A percentile compares a stretch with the other conserved stretches of the same genome.
Conservation (phyloP, 1,140 invertebrate species). For the Gryon sp. region DNA sequence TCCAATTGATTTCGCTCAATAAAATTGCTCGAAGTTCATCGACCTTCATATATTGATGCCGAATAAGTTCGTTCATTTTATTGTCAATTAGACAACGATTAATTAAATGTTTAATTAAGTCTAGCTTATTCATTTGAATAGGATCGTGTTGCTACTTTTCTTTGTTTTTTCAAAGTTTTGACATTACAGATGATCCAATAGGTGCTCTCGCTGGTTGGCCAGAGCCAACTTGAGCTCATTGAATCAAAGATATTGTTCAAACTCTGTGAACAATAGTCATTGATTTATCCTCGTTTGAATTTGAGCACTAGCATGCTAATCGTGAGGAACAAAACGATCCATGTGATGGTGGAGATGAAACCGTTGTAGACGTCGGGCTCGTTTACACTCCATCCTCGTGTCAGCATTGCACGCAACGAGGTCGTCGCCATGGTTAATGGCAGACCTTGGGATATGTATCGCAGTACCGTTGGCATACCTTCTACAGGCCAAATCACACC, state of each 20-base stretch:
- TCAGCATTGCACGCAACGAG: conserved; percentile 91
- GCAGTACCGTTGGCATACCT: conserved; percentile 91
- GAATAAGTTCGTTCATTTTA: no score
- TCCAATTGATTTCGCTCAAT: no score
- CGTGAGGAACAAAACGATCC: conserved; percentile 92
- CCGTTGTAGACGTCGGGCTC: conserved; percentile 93
- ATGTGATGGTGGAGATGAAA: conserved; percentile 91
- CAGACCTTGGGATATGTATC: conserved; percentile 90
- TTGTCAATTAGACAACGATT: no score
- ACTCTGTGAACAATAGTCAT: background rate
- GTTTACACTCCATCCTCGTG: conserved; percentile 91
- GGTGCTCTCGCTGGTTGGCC: no score
- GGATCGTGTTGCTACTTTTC: no score
- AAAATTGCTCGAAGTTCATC: no score
- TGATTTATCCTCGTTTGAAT: conserved; percentile 85
- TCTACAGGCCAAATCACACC: conserved; percentile 94
- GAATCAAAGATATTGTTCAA: conserved; percentile 12
- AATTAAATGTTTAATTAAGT: background rate
- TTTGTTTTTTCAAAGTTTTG: no score
- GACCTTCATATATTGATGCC: no score
- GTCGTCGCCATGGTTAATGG: conserved; percentile 95
- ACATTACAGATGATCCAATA: no score
- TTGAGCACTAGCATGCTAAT: conserved; percentile 89
- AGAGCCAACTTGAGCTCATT: background rate
- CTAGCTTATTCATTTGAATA: background rate